Evolutionary conservation across 2,113 vertebrate species (phyloP).

Genomic region (Xerus inauris): DNA sequence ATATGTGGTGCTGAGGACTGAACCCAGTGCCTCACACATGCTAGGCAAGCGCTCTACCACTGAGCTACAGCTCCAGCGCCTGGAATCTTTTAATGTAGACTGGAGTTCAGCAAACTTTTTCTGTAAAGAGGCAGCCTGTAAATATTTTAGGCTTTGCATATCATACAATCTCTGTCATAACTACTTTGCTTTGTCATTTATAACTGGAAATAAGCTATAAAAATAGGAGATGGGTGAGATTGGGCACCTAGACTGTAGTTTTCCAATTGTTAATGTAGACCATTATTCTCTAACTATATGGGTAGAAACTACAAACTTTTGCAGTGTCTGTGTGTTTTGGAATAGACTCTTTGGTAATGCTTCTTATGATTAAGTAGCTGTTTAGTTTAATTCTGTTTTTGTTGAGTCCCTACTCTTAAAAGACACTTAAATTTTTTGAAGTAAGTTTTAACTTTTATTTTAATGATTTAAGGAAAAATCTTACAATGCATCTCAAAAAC

Average conservation of each 20-base stretch:
- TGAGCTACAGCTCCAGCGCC: too few species aligned
- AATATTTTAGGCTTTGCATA: slow-evolving; percentile 18
- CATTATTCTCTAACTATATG: not conserved
- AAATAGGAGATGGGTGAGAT: not conserved
- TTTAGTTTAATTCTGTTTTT: slow-evolving; percentile 49
- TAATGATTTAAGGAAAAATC: slow-evolving; percentile 28
- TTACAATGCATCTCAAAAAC: slow-evolving; percentile 24
- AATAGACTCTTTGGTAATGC: not conserved
- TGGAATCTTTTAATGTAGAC: slow-evolving; percentile 37
- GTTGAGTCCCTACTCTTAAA: not conserved
- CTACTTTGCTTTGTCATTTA: slow-evolving; percentile 3
- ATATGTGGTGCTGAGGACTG: too few species aligned
- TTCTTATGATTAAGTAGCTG: slow-evolving; percentile 20
- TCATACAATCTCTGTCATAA: not conserved
- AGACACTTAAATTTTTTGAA: slow-evolving; percentile 30
- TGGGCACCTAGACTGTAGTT: not conserved
- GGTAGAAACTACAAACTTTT: not conserved
- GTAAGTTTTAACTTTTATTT: slow-evolving; percentile 20
- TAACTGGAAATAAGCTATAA: slow-evolving; percentile 1
- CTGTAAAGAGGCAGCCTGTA: not conserved
- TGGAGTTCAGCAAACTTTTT: not conserved
- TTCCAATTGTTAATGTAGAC: not conserved
- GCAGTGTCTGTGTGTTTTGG: slow-evolving; percentile 46
- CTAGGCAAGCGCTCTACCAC: too few species aligned
- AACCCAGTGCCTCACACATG: too few species aligned